Conservation (phyloP, 2,113 vertebrate species). For the Plestiodon gilberti region DNA sequence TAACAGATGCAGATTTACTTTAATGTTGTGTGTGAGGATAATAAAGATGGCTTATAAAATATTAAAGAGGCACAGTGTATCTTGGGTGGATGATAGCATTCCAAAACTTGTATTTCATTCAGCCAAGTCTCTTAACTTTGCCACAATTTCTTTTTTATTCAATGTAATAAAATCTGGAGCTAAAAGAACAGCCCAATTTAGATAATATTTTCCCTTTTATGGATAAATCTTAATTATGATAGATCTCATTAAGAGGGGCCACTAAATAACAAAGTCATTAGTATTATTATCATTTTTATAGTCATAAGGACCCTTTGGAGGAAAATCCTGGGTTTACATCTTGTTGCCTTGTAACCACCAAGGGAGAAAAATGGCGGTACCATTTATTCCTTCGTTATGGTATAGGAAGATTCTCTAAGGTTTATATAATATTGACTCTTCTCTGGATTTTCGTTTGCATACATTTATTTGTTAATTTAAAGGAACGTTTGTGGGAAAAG, state of each 20-base stretch:
- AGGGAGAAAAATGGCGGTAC: background rate
- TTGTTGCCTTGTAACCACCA: background rate
- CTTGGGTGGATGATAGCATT: slow-evolving; percentile 43
- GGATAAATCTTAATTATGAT: slow-evolving; percentile 35
- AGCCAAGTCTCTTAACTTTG: slow-evolving; percentile 23
- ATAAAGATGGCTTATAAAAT: slow-evolving; percentile 64
- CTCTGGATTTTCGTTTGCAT: background rate
- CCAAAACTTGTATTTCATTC: slow-evolving; percentile 44
- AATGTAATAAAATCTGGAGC: slow-evolving; percentile 26
- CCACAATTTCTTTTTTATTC: slow-evolving; percentile 39
- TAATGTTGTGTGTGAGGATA: slow-evolving; percentile 45
- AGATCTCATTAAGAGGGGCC: background rate
- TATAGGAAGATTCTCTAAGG: background rate
- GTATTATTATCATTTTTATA: accelerated
- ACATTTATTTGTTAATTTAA: background rate
- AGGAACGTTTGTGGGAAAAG: background rate
- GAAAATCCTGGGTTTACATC: background rate
- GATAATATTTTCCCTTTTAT: slow-evolving; percentile 31
- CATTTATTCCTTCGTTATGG: background rate
- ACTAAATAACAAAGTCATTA: slow-evolving; percentile 22
- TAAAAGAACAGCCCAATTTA: slow-evolving; percentile 25
- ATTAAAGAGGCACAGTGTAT: slow-evolving; percentile 43
- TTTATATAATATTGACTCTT: background rate
- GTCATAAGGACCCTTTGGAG: background rate
- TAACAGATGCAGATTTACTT: slow-evolving; percentile 57